phyloP scores from a whole-genome alignment of 2,888 invertebrate species.

The Trachelus troglodyta region DNA sequence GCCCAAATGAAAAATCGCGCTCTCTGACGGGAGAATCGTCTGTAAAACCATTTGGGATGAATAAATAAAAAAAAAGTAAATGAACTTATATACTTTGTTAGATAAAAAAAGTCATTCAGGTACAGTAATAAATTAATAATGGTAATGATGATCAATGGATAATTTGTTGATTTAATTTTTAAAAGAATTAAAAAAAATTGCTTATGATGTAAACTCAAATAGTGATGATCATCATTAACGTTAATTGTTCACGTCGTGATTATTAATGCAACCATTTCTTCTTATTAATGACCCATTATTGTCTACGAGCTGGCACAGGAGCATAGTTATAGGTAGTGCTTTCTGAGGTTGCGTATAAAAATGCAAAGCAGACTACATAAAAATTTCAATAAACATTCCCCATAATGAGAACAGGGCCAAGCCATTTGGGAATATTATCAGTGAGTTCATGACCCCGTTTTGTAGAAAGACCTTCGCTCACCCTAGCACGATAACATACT shows the following conservation, averaged over 20 bases:
- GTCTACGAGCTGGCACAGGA: conserved; percentile 9
- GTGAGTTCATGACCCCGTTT: conserved; percentile 9
- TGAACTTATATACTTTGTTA: background rate
- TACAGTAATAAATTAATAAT: background rate
- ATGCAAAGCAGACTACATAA: conserved; percentile 41
- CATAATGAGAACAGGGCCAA: conserved; percentile 12
- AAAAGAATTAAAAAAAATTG: background rate
- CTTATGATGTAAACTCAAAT: background rate
- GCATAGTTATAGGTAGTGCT: background rate
- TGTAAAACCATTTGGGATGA: background rate
- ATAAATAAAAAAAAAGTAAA: background rate
- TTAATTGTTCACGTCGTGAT: background rate
- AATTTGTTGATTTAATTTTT: background rate
- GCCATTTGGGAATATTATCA: conserved; percentile 12
- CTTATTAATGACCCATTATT: background rate
- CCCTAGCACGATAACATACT: background rate
- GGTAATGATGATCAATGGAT: background rate
- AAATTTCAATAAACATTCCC: conserved; percentile 41
- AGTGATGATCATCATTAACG: background rate
- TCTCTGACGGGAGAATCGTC: background rate
- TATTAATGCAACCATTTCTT: background rate
- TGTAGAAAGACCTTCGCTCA: background rate
- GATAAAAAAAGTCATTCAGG: background rate
- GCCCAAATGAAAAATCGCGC: background rate
- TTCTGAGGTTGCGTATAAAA: conserved; percentile 29